A percentile compares a stretch with the other conserved stretches of the same genome.
These are phyloP conservation scores for Pelosia muscerda DNA, from an alignment of 2,888 invertebrate genomes.

Conservation along the genomic window DNA sequence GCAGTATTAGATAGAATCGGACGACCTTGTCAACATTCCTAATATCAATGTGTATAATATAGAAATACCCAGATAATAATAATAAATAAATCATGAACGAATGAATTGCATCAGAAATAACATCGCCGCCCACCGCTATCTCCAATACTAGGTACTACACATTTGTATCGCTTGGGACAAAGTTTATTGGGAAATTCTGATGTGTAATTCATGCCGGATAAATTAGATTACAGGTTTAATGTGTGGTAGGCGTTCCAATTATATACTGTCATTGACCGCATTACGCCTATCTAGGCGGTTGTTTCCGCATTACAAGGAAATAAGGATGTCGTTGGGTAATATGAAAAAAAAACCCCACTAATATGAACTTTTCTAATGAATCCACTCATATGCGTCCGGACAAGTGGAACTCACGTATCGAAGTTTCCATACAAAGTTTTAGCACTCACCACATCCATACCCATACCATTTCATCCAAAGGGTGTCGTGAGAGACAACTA, in stretches of 20 bases:
- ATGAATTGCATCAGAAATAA: neutral
- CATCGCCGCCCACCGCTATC: neutral
- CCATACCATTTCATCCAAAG: too few relatives aligned
- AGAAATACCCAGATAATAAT: neutral
- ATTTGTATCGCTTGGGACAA: neutral
- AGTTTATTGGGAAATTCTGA: conserved; percentile 1
- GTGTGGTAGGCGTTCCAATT: neutral
- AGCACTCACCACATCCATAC: too few relatives aligned
- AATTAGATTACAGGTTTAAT: neutral
- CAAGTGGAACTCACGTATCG: neutral
- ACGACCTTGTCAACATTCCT: too few relatives aligned
- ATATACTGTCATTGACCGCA: neutral
- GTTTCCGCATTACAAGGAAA: neutral
- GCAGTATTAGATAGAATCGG: too few relatives aligned
- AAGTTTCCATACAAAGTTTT: too few relatives aligned
- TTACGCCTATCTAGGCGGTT: neutral
- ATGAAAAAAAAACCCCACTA: neutral
- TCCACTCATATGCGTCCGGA: neutral
- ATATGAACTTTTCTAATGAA: neutral
- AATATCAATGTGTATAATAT: neutral
- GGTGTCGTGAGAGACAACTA: too few relatives aligned
- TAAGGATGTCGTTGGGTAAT: neutral
- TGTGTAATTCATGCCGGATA: neutral
- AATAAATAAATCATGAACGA: neutral
- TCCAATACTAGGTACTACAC: neutral